Conservation (phyloP, 92 coral and sea anemone species). For the Umimayanthus chanpuru region DNA sequence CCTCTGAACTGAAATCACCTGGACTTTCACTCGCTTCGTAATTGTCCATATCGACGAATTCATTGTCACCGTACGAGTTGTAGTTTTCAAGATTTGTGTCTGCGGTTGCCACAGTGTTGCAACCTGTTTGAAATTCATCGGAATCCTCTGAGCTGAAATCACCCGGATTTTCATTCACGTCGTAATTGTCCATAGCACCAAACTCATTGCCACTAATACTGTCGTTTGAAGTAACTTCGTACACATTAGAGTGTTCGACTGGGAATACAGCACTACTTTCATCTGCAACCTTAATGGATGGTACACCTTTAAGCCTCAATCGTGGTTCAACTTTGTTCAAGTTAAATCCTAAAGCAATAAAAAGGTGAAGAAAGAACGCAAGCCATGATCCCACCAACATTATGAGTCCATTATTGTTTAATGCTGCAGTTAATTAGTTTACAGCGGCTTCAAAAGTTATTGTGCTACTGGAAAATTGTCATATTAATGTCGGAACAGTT, state of each 20-base stretch:
- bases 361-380: background rate
- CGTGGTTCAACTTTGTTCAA: background rate
- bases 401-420: background rate
- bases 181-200: background rate
- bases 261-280: background rate
- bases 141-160: background rate
- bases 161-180: background rate
- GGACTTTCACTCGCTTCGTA: background rate
- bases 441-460: background rate
- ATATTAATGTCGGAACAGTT: background rate
- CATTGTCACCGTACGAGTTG: background rate
- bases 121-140: background rate
- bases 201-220: background rate
- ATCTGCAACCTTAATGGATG: background rate
- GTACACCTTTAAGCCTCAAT: background rate
- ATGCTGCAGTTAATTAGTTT: background rate
- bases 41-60: background rate
- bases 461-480: too few relatives aligned
- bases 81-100: background rate
- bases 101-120: background rate
- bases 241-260: background rate
- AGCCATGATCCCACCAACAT: background rate
- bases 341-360: background rate
- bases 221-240: background rate
- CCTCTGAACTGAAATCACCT: background rate